Evolutionary conservation across 2,888 invertebrate genomes (phyloP).

Genomic region (Amblyteles armatorius): DNA sequence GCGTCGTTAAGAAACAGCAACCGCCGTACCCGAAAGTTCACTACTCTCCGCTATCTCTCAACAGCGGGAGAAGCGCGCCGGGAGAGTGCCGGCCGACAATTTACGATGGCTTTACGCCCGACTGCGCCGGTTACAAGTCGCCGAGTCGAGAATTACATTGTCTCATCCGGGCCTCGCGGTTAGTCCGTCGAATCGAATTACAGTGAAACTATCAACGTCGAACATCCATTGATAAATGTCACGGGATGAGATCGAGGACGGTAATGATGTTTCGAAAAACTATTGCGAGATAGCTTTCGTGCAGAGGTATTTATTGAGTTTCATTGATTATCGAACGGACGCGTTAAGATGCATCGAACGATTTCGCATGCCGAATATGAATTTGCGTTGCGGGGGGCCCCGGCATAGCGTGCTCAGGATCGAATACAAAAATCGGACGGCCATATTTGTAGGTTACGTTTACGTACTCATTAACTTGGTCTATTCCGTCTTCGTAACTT

Average conservation of each 20-base stretch:
- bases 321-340: too few relatives aligned
- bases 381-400: not conserved
- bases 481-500: too few relatives aligned
- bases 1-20: conserved; percentile 62
- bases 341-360: not conserved
- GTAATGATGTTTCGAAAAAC: not conserved
- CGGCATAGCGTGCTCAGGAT: not conserved
- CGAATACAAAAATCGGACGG: not conserved
- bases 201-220: not conserved
- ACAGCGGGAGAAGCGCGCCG: not conserved
- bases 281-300: not conserved
- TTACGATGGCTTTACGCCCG: conserved; percentile 47
- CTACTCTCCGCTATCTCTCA: conserved; percentile 53
- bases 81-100: conserved; percentile 10
- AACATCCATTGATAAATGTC: not conserved
- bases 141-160: conserved; percentile 3
- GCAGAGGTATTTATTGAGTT: not conserved
- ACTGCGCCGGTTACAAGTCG: conserved; percentile 10
- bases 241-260: not conserved
- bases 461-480: not conserved
- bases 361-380: conserved; percentile 5
- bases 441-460: not conserved
- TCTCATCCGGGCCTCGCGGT: conserved; percentile 16
- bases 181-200: not conserved
- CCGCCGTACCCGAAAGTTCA: conserved; percentile 57